phyloP scores from a whole-genome alignment of 2,888 invertebrate species.

The Alitta virens region DNA sequence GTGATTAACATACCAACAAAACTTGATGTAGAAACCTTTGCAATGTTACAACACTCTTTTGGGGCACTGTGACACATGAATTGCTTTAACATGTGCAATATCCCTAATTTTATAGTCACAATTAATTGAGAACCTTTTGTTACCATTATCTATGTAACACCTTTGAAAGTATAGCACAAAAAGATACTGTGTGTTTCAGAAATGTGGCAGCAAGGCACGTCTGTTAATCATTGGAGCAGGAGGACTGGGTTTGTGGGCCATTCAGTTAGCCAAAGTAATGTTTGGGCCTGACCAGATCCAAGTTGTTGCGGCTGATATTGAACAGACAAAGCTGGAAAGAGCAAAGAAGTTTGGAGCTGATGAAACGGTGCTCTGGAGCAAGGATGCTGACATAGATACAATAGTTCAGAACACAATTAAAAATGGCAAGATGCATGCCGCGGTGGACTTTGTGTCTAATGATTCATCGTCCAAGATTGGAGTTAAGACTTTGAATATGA shows the following conservation, averaged over 20 bases:
- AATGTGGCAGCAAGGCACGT: not conserved
- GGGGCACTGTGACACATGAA: too few species aligned
- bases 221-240: constrained; percentile 18
- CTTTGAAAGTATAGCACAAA: too few species aligned
- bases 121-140: too few species aligned
- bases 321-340: not conserved
- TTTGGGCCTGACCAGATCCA: not conserved
- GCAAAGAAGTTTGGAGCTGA: constrained; percentile 6
- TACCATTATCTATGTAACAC: too few species aligned
- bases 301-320: not conserved
- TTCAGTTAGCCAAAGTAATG: constrained; percentile 14
- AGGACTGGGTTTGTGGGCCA: constrained; percentile 19
- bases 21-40: too few species aligned
- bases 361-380: constrained; percentile 3
- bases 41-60: too few species aligned
- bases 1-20: too few species aligned
- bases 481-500: not conserved
- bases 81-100: too few species aligned
- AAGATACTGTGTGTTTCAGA: too few species aligned
- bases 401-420: not conserved
- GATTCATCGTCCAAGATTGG: not conserved
- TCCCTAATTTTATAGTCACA: too few species aligned
- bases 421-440: constrained; percentile 3
- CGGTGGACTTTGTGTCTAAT: constrained; percentile 9
- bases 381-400: not conserved